These are phyloP conservation scores for Selene dorsalis DNA, from an alignment of 2,797 vertebrate species.

Conservation along the genomic window DNA sequence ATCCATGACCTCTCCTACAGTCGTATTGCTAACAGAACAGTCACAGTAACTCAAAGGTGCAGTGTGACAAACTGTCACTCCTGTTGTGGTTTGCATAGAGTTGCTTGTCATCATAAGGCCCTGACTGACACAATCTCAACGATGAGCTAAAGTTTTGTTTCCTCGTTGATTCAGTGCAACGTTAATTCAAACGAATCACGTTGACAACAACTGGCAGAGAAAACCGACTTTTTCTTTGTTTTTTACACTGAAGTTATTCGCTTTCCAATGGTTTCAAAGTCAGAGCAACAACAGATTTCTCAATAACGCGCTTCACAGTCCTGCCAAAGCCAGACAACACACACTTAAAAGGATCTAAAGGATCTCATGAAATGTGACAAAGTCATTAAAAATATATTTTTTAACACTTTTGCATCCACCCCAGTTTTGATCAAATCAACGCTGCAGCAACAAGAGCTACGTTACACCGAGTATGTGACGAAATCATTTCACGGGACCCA, in stretches of 20 bases:
- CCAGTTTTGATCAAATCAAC: background rate
- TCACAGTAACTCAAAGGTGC: conserved; percentile 60
- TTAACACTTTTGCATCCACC: background rate
- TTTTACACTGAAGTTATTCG: no score
- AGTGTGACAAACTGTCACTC: conserved; percentile 42
- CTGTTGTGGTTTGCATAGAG: conserved; percentile 77
- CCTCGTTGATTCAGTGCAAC: background rate
- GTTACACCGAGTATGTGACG: background rate
- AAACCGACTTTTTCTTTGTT: conserved; percentile 13
- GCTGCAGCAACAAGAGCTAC: background rate
- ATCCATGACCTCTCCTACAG: conserved; percentile 29
- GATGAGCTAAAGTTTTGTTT: conserved; percentile 5
- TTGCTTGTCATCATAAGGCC: conserved; percentile 49
- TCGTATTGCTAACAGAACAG: conserved; percentile 65
- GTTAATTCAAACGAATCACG: conserved; percentile 4
- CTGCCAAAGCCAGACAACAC: conserved; percentile 26
- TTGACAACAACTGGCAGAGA: conserved; percentile 17
- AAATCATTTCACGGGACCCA: background rate
- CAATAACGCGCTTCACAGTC: background rate
- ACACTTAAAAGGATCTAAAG: conserved; percentile 6
- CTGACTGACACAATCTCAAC: conserved; percentile 29
- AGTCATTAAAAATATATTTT: background rate
- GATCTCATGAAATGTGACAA: background rate
- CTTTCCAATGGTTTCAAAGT: conserved; percentile 25
- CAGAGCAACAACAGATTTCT: conserved; percentile 1